A percentile compares a stretch with the other conserved stretches of the same genome.
phyloP scores from a whole-genome alignment of 2,888 invertebrate genomes.

The Herminia tarsipennalis region DNA sequence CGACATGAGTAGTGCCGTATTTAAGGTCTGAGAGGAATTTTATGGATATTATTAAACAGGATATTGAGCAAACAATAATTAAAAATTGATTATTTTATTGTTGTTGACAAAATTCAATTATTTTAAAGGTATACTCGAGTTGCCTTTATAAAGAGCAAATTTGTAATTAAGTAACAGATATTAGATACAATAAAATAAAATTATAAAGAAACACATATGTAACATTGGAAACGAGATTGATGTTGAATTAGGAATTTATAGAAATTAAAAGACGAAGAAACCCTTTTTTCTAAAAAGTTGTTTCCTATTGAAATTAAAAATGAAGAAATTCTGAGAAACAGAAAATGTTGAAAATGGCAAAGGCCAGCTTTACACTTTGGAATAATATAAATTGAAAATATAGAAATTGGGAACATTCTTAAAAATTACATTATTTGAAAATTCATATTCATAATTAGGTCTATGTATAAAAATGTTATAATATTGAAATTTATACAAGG shows the following conservation, averaged over 20 bases:
- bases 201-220: constrained; percentile 8
- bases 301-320: constrained; percentile 53
- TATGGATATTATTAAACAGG: too few species aligned
- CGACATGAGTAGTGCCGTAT: too few species aligned
- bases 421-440: constrained; percentile 10
- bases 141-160: not conserved
- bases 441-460: constrained; percentile 29
- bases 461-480: constrained; percentile 40
- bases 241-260: constrained; percentile 28
- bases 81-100: too few species aligned
- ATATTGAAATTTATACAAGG: constrained; percentile 40
- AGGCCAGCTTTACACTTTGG: constrained; percentile 49
- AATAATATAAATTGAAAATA: constrained; percentile 36
- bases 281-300: constrained; percentile 69
- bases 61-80: too few species aligned
- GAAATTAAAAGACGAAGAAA: constrained; percentile 56
- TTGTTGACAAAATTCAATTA: too few species aligned
- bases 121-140: not conserved
- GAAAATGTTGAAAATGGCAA: constrained; percentile 37
- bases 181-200: constrained; percentile 17
- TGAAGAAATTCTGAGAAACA: constrained; percentile 26
- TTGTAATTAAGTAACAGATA: not conserved
- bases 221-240: constrained; percentile 35
- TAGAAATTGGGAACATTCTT: constrained; percentile 1
- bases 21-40: too few species aligned